These are phyloP conservation scores for Oxyura jamaicensis DNA, from an alignment of 2,113 vertebrate species.

Conservation along the genomic window DNA sequence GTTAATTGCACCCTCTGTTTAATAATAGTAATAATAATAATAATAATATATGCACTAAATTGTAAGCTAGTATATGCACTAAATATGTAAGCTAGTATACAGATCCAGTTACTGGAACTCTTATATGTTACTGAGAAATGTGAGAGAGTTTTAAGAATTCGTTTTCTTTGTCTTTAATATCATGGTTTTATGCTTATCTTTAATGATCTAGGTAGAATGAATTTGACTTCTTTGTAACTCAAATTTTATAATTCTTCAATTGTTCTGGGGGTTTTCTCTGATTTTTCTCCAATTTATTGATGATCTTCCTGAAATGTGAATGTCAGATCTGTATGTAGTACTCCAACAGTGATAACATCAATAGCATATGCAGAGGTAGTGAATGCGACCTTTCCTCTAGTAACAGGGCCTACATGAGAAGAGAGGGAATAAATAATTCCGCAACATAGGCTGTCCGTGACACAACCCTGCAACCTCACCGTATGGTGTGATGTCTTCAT, in stretches of 20 bases:
- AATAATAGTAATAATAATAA: neutral
- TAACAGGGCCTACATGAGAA: neutral
- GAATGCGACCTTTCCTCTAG: neutral
- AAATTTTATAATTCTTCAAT: neutral
- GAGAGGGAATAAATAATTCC: neutral
- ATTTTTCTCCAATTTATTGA: neutral
- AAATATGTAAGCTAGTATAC: too few relatives aligned
- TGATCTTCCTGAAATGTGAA: neutral
- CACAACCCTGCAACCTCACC: neutral
- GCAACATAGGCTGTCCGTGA: neutral
- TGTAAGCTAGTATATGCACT: neutral
- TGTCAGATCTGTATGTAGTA: neutral
- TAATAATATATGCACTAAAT: neutral
- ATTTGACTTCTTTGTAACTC: neutral
- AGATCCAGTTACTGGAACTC: neutral
- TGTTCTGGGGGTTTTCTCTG: neutral
- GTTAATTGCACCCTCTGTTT: neutral
- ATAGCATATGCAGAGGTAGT: neutral
- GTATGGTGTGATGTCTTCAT: accelerated
- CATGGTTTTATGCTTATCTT: neutral
- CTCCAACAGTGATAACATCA: neutral
- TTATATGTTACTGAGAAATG: neutral
- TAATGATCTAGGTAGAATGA: neutral
- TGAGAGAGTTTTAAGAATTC: neutral
- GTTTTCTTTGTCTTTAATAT: neutral